A percentile compares a stretch with the other conserved stretches of the same genome.
phyloP scores from a whole-genome alignment of 2,113 vertebrate genomes.

The Engraulis encrasicolus region DNA sequence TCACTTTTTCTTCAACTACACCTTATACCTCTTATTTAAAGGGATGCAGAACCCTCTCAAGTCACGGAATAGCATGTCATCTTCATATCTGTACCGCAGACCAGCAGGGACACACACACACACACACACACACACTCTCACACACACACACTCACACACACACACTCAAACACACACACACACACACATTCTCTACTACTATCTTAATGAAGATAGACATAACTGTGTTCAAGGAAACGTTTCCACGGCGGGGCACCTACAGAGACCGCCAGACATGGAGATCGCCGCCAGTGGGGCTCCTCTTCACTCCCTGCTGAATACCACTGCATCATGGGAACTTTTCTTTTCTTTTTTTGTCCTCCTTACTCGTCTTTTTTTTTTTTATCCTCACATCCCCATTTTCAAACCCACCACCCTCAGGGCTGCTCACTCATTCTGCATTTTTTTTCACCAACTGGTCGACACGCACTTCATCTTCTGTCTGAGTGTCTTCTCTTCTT shows the following conservation, averaged over 20 bases:
- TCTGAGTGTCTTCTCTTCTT: too few relatives aligned
- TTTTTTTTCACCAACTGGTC: background rate
- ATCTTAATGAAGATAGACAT: constrained; percentile 7
- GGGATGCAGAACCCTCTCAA: constrained; percentile 81
- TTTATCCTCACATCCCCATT: too few relatives aligned
- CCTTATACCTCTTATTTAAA: constrained; percentile 97
- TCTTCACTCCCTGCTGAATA: constrained; percentile 10
- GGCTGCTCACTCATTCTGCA: background rate
- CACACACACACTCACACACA: too few relatives aligned
- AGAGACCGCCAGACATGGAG: background rate
- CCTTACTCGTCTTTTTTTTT: background rate
- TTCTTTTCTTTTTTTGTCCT: too few relatives aligned
- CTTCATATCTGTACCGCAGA: background rate
- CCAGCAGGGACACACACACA: background rate
- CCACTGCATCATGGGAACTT: background rate
- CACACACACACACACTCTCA: too few relatives aligned
- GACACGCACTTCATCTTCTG: too few relatives aligned
- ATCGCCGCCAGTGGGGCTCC: background rate
- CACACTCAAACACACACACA: too few relatives aligned
- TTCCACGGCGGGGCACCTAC: constrained; percentile 21
- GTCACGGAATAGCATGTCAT: constrained; percentile 81
- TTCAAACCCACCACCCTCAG: background rate
- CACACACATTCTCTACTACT: constrained; percentile 5
- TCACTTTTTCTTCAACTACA: too few relatives aligned
- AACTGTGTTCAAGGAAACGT: constrained; percentile 22